Evolutionary conservation across 92 coral and sea anemone species (phyloP).

Genomic region (Scolanthus callimorphus): DNA sequence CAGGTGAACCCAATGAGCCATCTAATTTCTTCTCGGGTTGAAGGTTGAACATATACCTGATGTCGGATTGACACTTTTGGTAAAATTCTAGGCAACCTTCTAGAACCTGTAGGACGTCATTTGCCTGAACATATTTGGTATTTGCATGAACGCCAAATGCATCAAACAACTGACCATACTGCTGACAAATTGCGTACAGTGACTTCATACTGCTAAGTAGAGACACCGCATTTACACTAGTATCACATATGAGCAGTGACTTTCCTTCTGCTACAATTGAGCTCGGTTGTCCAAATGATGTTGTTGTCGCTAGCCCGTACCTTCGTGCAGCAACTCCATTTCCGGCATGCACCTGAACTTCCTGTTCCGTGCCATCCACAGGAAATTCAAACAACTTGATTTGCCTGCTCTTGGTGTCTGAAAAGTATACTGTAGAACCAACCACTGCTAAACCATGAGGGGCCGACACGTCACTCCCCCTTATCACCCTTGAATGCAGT

Average conservation of each 20-base stretch:
- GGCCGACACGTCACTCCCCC: constrained; percentile 4
- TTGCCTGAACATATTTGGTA: constrained; percentile 4
- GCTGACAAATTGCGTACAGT: constrained; percentile 4
- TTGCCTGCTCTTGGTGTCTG: constrained; percentile 12
- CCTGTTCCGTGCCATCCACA: constrained; percentile 1
- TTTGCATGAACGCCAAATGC: constrained; percentile 17
- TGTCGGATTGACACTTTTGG: constrained; percentile 12
- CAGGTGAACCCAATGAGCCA: constrained; percentile 15
- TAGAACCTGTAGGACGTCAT: constrained; percentile 3
- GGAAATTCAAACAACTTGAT: too few relatives aligned
- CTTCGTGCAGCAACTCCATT: constrained; percentile 7
- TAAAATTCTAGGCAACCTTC: constrained; percentile 12
- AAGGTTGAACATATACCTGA: constrained; percentile 7
- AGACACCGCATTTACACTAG: constrained; percentile 13
- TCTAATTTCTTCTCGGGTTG: constrained; percentile 15
- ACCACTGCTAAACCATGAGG: constrained; percentile 24
- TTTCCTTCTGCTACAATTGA: constrained; percentile 15
- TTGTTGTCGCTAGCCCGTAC: constrained; percentile 8
- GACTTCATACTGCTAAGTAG: constrained; percentile 17
- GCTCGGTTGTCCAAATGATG: constrained; percentile 22
- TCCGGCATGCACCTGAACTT: constrained; percentile 11
- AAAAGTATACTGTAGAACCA: constrained; percentile 19
- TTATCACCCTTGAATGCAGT: constrained; percentile 9
- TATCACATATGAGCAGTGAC: constrained; percentile 13
- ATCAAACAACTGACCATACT: constrained; percentile 18